Evolutionary conservation across 2,113 vertebrate genomes (phyloP), one percentile per base, ranked within the genome.

Genomic region (Nipponia nippon): DNA sequence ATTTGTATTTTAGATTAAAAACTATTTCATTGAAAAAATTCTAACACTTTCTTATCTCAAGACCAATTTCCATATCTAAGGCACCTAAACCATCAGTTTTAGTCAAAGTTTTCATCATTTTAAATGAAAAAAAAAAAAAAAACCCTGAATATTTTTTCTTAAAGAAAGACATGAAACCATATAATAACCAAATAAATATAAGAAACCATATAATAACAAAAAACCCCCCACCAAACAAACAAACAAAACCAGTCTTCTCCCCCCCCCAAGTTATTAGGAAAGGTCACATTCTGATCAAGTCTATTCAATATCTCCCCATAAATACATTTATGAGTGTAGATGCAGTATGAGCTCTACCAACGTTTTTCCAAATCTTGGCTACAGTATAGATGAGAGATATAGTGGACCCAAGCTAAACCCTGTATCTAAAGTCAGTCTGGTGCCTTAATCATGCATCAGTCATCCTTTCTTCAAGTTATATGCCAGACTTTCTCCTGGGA

Each of bases 21-120:
- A 42, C 0, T 40, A 15, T 47, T 69, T 69, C 0, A 52, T 9
- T 52, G 6, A 42, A 83, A 95, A 55, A 29, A 27, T 4, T 40
- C 11, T 21, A 71, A 42, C 27, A 17, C 9, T 53, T 73, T 40
- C 47, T 52, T 56, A 62, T 40, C 6, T 40, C 25, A 80, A 59
- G 42, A 63, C 0, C 15, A 38, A 20, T 71, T 62, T 92, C 38
- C 11, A 6, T 47, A n/a, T 7, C 16, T 44, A 50, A 59, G 11
- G 11, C 10, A 46, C 0, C 1, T 50, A 83, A 88, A 7, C 2
- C 2, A 32, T 42, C 2, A 0, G 2, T 17, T 88, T 82, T 34
- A 52, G 3, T 38, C 9, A 25, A 21, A 30, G 2, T 7, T 73
- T 82, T 82, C 1, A 75, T 34, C 0, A 42, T 71, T 65, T 77